Percentiles rank a stretch among this genome's conserved stretches.
Evolutionary conservation across 2,797 vertebrate genomes (phyloP).

Genomic region (Sandelia bainsii): DNA sequence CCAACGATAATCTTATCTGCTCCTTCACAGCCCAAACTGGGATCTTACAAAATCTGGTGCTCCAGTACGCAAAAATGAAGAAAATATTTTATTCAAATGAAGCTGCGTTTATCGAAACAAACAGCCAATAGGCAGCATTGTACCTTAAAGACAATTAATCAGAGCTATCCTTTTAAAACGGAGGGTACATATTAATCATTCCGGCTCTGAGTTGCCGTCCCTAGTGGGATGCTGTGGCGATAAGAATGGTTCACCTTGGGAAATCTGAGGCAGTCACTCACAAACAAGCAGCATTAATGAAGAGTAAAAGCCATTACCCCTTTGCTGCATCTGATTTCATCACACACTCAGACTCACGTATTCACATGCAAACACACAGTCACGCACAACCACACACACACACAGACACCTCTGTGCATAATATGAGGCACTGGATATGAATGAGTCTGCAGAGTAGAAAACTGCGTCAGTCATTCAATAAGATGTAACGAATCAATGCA

Average conservation of each 20-base stretch:
- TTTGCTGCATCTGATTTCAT: slow-evolving; percentile 78
- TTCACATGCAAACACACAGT: slow-evolving; percentile 36
- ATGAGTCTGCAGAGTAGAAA: slow-evolving; percentile 75
- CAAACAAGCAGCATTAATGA: slow-evolving; percentile 85
- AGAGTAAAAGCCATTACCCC: slow-evolving; percentile 83
- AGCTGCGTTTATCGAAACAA: slow-evolving; percentile 76
- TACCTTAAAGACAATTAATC: slow-evolving; percentile 85
- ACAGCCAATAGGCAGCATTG: slow-evolving; percentile 80
- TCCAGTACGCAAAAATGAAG: slow-evolving; percentile 65
- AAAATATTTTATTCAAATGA: slow-evolving; percentile 82
- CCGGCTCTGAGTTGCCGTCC: slow-evolving; percentile 72
- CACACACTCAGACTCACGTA: slow-evolving; percentile 55
- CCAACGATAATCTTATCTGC: slow-evolving; percentile 81
- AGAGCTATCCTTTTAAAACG: slow-evolving; percentile 80
- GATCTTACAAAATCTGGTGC: slow-evolving; percentile 57
- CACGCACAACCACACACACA: slow-evolving; percentile 34
- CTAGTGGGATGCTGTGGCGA: slow-evolving; percentile 65
- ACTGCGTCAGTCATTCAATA: slow-evolving; percentile 78
- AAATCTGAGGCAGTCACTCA: slow-evolving; percentile 83
- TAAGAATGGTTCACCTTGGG: slow-evolving; percentile 82
- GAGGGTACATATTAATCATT: slow-evolving; percentile 81
- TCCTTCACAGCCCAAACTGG: slow-evolving; percentile 68
- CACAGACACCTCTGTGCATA: slow-evolving; percentile 55
- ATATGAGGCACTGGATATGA: slow-evolving; percentile 70
- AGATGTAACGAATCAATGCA: slow-evolving; percentile 78